Conservation (phyloP, 2,113 vertebrate species). For the Mugil cephalus region DNA sequence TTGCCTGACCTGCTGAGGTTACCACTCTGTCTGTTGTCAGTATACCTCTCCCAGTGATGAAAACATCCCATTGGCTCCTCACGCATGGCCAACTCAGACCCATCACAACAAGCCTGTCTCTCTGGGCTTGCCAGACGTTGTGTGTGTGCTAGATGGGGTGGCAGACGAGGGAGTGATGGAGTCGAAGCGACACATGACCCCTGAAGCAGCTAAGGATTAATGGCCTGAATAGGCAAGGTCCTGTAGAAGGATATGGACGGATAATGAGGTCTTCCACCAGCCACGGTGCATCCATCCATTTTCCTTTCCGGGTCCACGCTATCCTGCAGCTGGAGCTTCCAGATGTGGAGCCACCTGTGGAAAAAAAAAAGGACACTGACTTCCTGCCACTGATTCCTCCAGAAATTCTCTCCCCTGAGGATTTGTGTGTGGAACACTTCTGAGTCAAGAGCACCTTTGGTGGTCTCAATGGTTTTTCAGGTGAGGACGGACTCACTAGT, state of each 20-base stretch:
- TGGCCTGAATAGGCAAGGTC: slow-evolving; percentile 61
- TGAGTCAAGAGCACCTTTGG: slow-evolving; percentile 67
- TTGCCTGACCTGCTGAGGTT: slow-evolving; percentile 64
- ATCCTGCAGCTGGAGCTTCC: slow-evolving; percentile 70
- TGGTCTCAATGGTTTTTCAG: slow-evolving; percentile 63
- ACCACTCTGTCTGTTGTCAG: slow-evolving; percentile 66
- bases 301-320: slow-evolving; percentile 36
- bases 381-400: slow-evolving; percentile 46
- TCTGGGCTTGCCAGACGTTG: slow-evolving; percentile 28
- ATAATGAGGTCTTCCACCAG: slow-evolving; percentile 75
- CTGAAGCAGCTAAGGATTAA: slow-evolving; percentile 74
- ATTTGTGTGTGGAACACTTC: slow-evolving; percentile 50
- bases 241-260: slow-evolving; percentile 58
- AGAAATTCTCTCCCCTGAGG: slow-evolving; percentile 24
- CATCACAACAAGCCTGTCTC: slow-evolving; percentile 69
- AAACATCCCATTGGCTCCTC: slow-evolving; percentile 66
- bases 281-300: slow-evolving; percentile 70
- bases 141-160: slow-evolving; percentile 42
- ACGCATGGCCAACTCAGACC: slow-evolving; percentile 68
- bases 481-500: slow-evolving; percentile 36
- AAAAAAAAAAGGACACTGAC: slow-evolving; percentile 33
- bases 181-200: slow-evolving; percentile 74
- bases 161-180: slow-evolving; percentile 63
- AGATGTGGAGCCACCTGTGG: slow-evolving; percentile 76
- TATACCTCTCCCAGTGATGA: slow-evolving; percentile 62